These are phyloP conservation scores for Drepana arcuata DNA, from an alignment of 1,140 invertebrate species.

Conservation along the genomic window DNA sequence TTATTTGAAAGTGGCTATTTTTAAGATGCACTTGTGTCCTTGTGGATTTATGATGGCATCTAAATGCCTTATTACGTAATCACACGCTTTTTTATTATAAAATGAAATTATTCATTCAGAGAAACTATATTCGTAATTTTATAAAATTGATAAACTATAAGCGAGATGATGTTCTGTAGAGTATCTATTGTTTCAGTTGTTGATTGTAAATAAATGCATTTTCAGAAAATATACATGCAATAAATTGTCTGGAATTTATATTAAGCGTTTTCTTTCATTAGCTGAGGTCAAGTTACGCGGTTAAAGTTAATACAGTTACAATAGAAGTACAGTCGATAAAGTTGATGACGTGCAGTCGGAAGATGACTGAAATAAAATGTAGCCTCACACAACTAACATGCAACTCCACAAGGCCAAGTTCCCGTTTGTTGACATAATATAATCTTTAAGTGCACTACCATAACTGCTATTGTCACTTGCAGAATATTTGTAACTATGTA, in stretches of 20 bases:
- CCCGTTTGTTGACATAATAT: conserved; percentile 60
- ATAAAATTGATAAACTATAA: conserved; percentile 45
- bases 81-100: conserved; percentile 56
- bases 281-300: conserved; percentile 36
- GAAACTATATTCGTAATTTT: conserved; percentile 56
- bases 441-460: conserved; percentile 64
- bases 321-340: conserved; percentile 39
- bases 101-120: conserved; percentile 33
- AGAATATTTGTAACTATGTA: conserved; percentile 69
- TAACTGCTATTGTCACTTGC: conserved; percentile 65
- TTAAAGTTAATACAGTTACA: conserved; percentile 14
- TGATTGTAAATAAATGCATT: conserved; percentile 69
- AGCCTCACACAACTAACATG: conserved; percentile 69
- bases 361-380: no score
- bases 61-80: conserved; percentile 54
- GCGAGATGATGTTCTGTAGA: conserved; percentile 59
- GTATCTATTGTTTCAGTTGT: conserved; percentile 64
- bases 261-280: conserved; percentile 55
- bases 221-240: conserved; percentile 65
- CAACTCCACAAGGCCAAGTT: conserved; percentile 73
- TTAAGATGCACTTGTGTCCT: conserved; percentile 70
- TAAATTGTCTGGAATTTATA: conserved; percentile 68
- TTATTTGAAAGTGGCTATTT: conserved; percentile 62
- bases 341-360: conserved; percentile 69
- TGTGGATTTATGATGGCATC: conserved; percentile 61